Conservation (phyloP, 2,888 invertebrate species). For the Macrophya alboannulata region DNA sequence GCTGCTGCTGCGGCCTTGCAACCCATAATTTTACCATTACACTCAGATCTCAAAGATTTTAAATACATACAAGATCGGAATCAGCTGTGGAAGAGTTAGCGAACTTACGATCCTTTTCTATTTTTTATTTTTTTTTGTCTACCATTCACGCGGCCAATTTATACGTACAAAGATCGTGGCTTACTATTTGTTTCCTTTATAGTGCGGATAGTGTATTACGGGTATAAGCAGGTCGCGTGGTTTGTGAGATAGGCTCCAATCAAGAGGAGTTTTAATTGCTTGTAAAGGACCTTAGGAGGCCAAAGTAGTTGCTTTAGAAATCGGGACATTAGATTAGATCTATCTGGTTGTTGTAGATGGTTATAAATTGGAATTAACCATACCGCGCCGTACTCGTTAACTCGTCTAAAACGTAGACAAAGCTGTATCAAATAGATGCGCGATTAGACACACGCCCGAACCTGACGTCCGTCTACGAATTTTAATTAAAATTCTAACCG, state of each 20-base stretch:
- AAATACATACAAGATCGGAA: neutral
- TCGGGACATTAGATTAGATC: constrained; percentile 21
- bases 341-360: neutral
- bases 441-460: constrained; percentile 18
- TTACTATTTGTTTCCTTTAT: neutral
- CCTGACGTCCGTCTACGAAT: constrained; percentile 9
- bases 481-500: constrained; percentile 10
- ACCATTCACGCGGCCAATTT: neutral
- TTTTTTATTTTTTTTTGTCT: neutral
- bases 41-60: neutral
- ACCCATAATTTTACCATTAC: constrained; percentile 11
- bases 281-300: neutral
- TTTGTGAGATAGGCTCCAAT: neutral
- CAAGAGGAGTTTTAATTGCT: constrained; percentile 4
- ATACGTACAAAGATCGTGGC: neutral
- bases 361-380: constrained; percentile 36
- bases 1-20: constrained; percentile 8
- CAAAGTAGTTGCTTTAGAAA: constrained; percentile 18
- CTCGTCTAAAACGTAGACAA: constrained; percentile 18
- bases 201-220: neutral
- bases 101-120: neutral
- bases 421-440: constrained; percentile 24
- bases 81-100: neutral
- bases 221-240: neutral
- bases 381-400: neutral